Percentiles rank a stretch among this genome's conserved stretches.
Evolutionary conservation across 92 coral and sea anemone species (phyloP).

Genomic region (Epizoanthus illoricatus): DNA sequence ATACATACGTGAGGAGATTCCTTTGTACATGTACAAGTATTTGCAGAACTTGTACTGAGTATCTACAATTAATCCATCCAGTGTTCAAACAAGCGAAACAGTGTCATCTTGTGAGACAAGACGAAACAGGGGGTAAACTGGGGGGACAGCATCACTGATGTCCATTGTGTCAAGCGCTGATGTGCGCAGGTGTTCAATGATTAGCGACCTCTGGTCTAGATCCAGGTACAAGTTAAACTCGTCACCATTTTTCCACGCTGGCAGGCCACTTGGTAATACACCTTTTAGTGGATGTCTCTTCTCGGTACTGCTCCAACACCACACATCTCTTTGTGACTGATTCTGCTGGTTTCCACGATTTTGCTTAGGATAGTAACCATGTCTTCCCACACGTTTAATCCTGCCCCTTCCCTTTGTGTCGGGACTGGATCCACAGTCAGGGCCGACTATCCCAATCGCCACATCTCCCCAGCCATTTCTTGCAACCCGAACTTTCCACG

Average conservation of each 20-base stretch:
- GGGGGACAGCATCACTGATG: neutral
- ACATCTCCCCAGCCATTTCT: neutral
- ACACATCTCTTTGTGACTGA: too few relatives aligned
- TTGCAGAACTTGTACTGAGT: too few relatives aligned
- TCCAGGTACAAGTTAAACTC: constrained; percentile 18
- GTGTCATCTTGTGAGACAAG: neutral
- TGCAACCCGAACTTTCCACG: constrained; percentile 17
- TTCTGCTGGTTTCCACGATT: too few relatives aligned
- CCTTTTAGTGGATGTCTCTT: neutral
- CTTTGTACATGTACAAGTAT: too few relatives aligned
- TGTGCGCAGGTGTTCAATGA: constrained; percentile 22
- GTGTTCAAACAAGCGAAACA: neutral
- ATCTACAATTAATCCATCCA: neutral
- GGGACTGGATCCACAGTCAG: too few relatives aligned
- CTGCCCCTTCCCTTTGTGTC: too few relatives aligned
- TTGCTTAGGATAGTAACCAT: neutral
- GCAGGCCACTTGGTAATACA: neutral
- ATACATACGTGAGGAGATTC: neutral
- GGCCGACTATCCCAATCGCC: constrained; percentile 1
- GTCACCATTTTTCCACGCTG: neutral
- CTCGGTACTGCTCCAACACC: neutral
- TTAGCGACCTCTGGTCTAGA: neutral
- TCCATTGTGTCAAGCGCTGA: neutral
- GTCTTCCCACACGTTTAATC: too few relatives aligned
- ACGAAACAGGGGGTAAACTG: constrained; percentile 10